A percentile compares a stretch with the other conserved stretches of the same genome.
Conservation (phyloP, 2,113 vertebrate species). For the Festucalex cinctus region DNA sequence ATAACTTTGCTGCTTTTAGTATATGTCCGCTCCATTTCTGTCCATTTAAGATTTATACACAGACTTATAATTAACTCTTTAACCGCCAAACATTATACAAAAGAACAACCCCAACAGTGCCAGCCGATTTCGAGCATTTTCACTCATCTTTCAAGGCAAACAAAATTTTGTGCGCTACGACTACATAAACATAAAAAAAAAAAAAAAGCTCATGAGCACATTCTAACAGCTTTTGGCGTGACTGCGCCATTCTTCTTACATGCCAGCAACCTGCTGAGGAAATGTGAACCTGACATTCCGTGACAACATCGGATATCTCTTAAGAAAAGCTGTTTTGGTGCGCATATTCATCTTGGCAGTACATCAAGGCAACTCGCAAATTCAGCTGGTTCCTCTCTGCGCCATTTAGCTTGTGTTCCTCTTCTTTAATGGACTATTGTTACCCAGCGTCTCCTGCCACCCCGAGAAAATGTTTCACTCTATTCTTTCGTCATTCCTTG, state of each 20-base stretch:
- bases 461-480: too few relatives aligned
- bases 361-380: background rate
- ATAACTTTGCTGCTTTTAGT: conserved; percentile 3
- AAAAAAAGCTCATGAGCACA: too few relatives aligned
- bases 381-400: background rate
- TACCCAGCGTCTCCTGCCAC: background rate
- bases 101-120: too few relatives aligned
- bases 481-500: background rate
- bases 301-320: background rate
- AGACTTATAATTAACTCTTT: conserved; percentile 55
- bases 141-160: too few relatives aligned
- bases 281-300: background rate
- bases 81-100: too few relatives aligned
- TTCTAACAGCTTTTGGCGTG: background rate
- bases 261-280: background rate
- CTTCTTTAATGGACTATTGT: background rate
- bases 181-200: too few relatives aligned
- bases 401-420: background rate
- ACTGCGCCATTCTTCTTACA: background rate
- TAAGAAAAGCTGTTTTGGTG: background rate
- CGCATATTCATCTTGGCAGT: background rate
- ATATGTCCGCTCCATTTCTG: conserved; percentile 29
- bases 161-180: too few relatives aligned
- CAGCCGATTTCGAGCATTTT: too few relatives aligned
- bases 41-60: conserved; percentile 18